These are phyloP conservation scores for Drosophila lutescens DNA, from an alignment of 2,888 invertebrate species.

Conservation along the genomic window DNA sequence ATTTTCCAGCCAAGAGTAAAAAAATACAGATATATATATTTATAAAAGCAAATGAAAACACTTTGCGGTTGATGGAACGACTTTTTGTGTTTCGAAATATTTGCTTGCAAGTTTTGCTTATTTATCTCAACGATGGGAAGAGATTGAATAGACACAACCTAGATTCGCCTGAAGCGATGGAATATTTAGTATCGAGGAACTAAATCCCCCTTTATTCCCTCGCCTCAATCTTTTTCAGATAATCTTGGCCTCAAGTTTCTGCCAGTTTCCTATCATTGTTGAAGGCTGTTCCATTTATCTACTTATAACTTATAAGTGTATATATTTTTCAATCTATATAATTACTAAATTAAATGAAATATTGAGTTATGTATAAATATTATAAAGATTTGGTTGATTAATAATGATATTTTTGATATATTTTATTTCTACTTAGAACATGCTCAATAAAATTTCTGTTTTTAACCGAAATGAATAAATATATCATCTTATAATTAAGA, in stretches of 20 bases:
- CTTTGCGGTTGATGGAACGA: slow-evolving; percentile 34
- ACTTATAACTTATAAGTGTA: no score
- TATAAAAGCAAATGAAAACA: slow-evolving; percentile 26
- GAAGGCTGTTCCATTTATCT: no score
- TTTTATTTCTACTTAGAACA: no score
- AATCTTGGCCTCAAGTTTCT: not conserved
- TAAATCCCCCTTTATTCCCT: not conserved
- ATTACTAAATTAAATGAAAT: no score
- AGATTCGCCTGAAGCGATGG: slow-evolving; percentile 33
- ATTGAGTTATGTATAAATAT: no score
- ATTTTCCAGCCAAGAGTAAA: slow-evolving; percentile 47
- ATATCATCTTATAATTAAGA: no score
- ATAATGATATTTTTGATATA: no score
- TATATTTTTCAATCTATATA: no score
- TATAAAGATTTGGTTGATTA: no score
- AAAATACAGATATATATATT: not conserved
- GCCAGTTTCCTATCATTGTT: slow-evolving; percentile 1
- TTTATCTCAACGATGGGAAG: slow-evolving; percentile 14
- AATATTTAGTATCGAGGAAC: not conserved
- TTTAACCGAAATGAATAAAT: no score
- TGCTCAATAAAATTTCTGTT: no score
- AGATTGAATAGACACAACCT: slow-evolving; percentile 19
- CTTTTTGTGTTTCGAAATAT: slow-evolving; percentile 31
- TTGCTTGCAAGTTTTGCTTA: slow-evolving; percentile 22
- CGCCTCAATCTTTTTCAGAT: not conserved